Conservation (phyloP, 2,888 invertebrate genomes). For the Lamellibrachia columna region DNA sequence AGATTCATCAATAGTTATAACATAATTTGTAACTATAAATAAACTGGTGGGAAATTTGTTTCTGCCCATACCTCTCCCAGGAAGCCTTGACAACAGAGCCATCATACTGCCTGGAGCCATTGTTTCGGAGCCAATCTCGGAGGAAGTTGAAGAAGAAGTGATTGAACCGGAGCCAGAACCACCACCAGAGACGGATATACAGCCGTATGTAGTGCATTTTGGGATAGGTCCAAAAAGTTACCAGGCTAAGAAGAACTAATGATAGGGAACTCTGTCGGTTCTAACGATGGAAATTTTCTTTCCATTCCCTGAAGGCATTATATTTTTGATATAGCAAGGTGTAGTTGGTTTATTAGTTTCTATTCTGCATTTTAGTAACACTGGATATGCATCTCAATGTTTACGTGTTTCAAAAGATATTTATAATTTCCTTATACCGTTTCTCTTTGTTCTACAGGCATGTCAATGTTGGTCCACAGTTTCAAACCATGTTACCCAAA, state of each 20-base stretch:
- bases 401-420: no score
- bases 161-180: slow-evolving; percentile 37
- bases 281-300: not conserved
- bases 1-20: not conserved
- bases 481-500: slow-evolving; percentile 37
- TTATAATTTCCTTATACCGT: not conserved
- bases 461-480: slow-evolving; percentile 38
- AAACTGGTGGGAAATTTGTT: not conserved
- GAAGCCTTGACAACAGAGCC: not conserved
- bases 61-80: not conserved
- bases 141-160: slow-evolving; percentile 46
- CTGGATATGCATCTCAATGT: not conserved
- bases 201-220: slow-evolving; percentile 52
- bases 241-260: not conserved
- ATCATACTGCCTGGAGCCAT: slow-evolving; percentile 35
- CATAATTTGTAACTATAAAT: not conserved
- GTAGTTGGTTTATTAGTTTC: no score
- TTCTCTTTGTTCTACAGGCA: slow-evolving; percentile 31
- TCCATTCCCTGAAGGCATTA: not conserved
- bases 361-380: not conserved
- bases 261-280: not conserved
- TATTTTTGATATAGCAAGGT: not conserved
- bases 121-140: slow-evolving; percentile 34
- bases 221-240: slow-evolving; percentile 41
- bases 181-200: slow-evolving; percentile 65